phyloP scores from a whole-genome alignment of 2,888 invertebrate genomes.

The Mesoligia furuncula region DNA sequence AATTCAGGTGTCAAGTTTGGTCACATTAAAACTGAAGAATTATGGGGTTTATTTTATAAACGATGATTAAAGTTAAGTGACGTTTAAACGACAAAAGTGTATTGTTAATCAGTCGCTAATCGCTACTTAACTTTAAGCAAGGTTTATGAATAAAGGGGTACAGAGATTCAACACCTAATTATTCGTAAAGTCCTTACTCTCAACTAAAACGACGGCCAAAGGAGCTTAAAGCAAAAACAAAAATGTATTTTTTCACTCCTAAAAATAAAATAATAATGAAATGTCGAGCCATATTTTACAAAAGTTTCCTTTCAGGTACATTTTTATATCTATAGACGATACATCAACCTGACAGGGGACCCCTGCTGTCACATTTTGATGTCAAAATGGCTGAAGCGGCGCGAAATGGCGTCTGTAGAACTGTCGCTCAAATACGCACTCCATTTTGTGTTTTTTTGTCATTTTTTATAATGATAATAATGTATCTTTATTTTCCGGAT shows the following conservation, averaged over 20 bases:
- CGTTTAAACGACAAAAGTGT: too few species aligned
- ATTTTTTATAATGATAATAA: slow-evolving; percentile 34
- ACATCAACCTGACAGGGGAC: slow-evolving; percentile 58
- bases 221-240: neutral
- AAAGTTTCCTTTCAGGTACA: slow-evolving; percentile 34
- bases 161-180: too few species aligned
- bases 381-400: slow-evolving; percentile 56
- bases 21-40: too few species aligned
- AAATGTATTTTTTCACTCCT: slow-evolving; percentile 1
- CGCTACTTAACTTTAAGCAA: too few species aligned
- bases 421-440: slow-evolving; percentile 59
- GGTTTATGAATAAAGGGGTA: too few species aligned
- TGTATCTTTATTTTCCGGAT: slow-evolving; percentile 44
- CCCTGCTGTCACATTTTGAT: slow-evolving; percentile 58
- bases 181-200: neutral
- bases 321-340: slow-evolving; percentile 54
- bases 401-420: slow-evolving; percentile 40
- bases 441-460: slow-evolving; percentile 43
- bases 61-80: too few species aligned
- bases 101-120: too few species aligned
- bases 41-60: too few species aligned
- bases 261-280: slow-evolving; percentile 30
- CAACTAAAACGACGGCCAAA: neutral
- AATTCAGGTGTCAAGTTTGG: too few species aligned
- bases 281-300: slow-evolving; percentile 36